Evolutionary conservation across 2,888 invertebrate species (phyloP), one percentile per base, ranked within the genome.

Genomic region (Euspilapteryx auroguttella): DNA sequence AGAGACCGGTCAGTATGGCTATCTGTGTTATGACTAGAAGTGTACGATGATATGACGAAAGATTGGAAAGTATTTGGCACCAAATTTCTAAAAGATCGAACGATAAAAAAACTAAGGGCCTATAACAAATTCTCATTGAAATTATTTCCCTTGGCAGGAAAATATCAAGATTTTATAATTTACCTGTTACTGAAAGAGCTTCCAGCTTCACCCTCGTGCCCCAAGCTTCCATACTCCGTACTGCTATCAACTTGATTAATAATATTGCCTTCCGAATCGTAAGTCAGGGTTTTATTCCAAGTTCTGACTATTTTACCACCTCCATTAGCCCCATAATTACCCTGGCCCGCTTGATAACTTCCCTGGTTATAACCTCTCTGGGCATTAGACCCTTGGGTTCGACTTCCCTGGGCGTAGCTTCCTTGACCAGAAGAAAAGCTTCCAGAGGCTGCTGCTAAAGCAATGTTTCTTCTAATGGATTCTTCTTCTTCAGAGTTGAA

Each of bases 191-290:
- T 61, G 33, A 66, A 75, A 12, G 69, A 66, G 40, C 71, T 68
- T 22, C 69, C 71, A 37, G 53, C 49, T 48, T 73, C 69, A 3
- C 73, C 76, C 39, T 73, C 71, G 14, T 58, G 68, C 12, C 69
- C 75, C 31, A 73, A 43, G 7, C 50, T 52, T 20, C 56, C 61
- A 35, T 66, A 77, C 33, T 79, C 79, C 0, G 79, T 79, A 36
- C 79, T 79, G 1, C 58, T 61, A 39, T 80, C 80, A 2, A 64
- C 55, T 40, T 71, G 56, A 0, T 75, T 73, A 14, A 65, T 49
- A 5, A 79, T 64, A 23, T 68, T 71, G 32, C 68, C 58, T 31
- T 75, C 68, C 12, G 55, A 55, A 35, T 69, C 64, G 25, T 66
- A 63, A 2, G 65, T 40, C 21, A 58, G 49, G 0, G 65, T 65